Conservation (phyloP, 1,140 invertebrate genomes). For the Bombus soroeensis region DNA sequence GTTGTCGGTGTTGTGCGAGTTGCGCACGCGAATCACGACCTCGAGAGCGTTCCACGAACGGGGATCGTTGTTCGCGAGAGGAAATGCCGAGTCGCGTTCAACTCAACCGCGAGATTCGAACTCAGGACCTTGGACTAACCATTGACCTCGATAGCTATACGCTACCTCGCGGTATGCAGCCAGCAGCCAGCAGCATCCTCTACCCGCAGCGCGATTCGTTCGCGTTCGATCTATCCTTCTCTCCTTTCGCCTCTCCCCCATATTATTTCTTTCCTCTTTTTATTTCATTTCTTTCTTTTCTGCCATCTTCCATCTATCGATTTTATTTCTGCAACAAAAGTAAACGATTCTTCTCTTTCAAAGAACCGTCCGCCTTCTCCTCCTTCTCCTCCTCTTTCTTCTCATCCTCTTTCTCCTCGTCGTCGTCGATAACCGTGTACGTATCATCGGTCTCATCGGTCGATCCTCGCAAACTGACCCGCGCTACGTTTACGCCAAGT, state of each 20-base stretch:
- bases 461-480: not conserved
- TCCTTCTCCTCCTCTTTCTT: no score
- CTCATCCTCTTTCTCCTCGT: not conserved
- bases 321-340: not conserved
- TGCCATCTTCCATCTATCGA: not conserved
- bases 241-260: not conserved
- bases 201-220: constrained; percentile 23
- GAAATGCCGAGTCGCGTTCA: constrained; percentile 75
- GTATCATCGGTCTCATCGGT: not conserved
- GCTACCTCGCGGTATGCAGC: constrained; percentile 54
- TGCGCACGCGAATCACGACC: constrained; percentile 37
- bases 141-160: constrained; percentile 82
- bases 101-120: constrained; percentile 75
- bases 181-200: constrained; percentile 18
- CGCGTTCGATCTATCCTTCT: constrained; percentile 25
- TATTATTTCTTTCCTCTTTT: not conserved
- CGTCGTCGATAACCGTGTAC: not conserved
- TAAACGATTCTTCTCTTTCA: not conserved
- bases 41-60: constrained; percentile 79
- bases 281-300: constrained; percentile 1
- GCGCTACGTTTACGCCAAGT: constrained; percentile 10
- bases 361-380: not conserved
- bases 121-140: constrained; percentile 82
- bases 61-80: constrained; percentile 79
- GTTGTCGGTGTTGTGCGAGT: constrained; percentile 14